Evolutionary conservation across 2,888 invertebrate genomes (phyloP).

Genomic region (Tenodera sinensis): DNA sequence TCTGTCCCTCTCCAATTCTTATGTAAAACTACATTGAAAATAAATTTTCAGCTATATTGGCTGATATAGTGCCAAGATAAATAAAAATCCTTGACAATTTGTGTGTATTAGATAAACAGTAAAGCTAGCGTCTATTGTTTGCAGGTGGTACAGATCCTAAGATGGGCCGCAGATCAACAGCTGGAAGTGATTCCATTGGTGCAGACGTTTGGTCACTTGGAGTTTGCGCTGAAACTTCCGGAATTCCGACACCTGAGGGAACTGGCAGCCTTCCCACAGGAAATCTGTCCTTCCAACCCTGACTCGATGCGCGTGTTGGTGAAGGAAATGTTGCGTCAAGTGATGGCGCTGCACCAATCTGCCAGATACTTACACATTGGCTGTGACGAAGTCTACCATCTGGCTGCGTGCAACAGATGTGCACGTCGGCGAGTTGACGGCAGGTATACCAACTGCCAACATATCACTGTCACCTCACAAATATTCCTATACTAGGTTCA

Average conservation of each 20-base stretch:
- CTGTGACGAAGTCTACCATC: constrained; percentile 46
- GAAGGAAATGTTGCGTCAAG: constrained; percentile 40
- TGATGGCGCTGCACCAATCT: constrained; percentile 40
- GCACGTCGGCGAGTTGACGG: constrained; percentile 9
- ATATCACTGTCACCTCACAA: too few relatives aligned
- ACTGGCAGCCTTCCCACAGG: constrained; percentile 43
- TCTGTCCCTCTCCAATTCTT: too few relatives aligned
- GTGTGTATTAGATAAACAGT: neutral
- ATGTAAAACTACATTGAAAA: too few relatives aligned
- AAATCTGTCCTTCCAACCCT: constrained; percentile 49
- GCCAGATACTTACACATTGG: constrained; percentile 48
- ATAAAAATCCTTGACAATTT: too few relatives aligned
- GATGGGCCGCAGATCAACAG: constrained; percentile 39
- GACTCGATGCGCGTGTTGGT: constrained; percentile 34
- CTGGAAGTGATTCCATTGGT: constrained; percentile 51
- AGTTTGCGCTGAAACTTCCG: constrained; percentile 47
- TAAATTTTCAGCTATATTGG: too few relatives aligned
- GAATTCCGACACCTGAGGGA: constrained; percentile 46
- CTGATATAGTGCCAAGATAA: too few relatives aligned
- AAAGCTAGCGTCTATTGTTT: neutral
- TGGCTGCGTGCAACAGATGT: constrained; percentile 42
- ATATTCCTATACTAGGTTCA: too few relatives aligned
- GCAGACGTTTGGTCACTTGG: constrained; percentile 53
- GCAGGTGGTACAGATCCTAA: constrained; percentile 38
- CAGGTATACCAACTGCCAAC: constrained; percentile 23